Evolutionary conservation across 2,113 vertebrate species (phyloP).

Genomic region (Theristicus caerulescens): DNA sequence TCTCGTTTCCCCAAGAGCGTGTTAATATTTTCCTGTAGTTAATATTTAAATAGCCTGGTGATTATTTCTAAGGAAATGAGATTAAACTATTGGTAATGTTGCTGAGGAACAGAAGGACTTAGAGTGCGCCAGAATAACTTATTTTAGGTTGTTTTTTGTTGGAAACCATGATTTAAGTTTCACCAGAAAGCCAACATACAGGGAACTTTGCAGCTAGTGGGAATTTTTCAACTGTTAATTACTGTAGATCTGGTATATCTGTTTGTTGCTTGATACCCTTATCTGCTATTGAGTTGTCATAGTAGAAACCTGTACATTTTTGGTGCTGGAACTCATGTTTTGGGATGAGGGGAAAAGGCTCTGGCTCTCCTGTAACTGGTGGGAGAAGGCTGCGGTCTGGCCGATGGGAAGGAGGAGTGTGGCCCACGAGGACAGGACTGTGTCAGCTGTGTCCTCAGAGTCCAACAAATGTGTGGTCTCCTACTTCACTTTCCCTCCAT

Average conservation of each 20-base stretch:
- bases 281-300: neutral
- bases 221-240: neutral
- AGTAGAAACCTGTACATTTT: constrained; percentile 9
- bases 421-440: neutral
- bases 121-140: neutral
- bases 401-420: neutral
- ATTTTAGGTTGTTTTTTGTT: neutral
- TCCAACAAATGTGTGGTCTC: neutral
- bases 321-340: neutral
- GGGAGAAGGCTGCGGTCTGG: fast-evolving
- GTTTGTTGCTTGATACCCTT: neutral
- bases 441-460: neutral
- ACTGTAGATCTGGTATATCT: neutral
- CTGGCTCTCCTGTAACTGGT: neutral
- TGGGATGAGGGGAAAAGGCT: neutral
- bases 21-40: neutral
- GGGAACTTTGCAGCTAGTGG: neutral
- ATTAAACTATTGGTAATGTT: neutral
- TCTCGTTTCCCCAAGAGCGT: neutral
- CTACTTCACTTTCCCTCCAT: neutral
- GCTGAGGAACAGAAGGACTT: neutral
- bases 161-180: neutral
- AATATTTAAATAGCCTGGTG: neutral
- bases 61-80: constrained; percentile 7
- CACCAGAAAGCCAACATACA: neutral